A percentile compares a stretch with the other conserved stretches of the same genome.
Evolutionary conservation across 2,888 invertebrate genomes (phyloP).

Genomic region (Emmelina monodactyla): DNA sequence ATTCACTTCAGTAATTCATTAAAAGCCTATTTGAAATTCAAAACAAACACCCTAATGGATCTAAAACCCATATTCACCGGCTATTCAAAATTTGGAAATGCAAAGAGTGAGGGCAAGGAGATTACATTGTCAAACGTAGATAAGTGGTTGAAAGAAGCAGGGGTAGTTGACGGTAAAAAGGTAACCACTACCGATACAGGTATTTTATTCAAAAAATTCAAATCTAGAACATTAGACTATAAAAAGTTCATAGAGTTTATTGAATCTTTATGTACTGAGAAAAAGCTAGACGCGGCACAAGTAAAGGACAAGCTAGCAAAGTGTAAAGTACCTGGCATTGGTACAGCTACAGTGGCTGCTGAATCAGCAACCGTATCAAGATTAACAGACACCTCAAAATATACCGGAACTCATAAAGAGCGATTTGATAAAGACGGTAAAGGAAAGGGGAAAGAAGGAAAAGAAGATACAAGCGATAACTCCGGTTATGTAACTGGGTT

Average conservation of each 20-base stretch:
- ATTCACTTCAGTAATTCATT: no score
- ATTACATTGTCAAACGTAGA: slow-evolving; percentile 75
- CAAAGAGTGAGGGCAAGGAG: slow-evolving; percentile 70
- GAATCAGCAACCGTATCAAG: slow-evolving; percentile 58
- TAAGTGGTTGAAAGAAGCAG: slow-evolving; percentile 79
- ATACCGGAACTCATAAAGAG: slow-evolving; percentile 74
- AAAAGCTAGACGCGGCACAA: slow-evolving; percentile 67
- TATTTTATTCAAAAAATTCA: slow-evolving; percentile 74
- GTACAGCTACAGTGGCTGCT: slow-evolving; percentile 24
- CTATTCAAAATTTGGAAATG: slow-evolving; percentile 74
- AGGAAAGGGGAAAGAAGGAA: slow-evolving; percentile 71
- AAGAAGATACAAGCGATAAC: slow-evolving; percentile 62
- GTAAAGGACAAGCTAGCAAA: slow-evolving; percentile 68
- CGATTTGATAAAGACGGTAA: slow-evolving; percentile 72
- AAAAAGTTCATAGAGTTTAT: slow-evolving; percentile 61
- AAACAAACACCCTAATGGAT: no score
- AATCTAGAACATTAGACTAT: slow-evolving; percentile 39
- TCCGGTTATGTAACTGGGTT: no score
- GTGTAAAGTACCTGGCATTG: slow-evolving; percentile 67
- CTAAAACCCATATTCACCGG: no score
- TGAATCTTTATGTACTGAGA: slow-evolving; percentile 70
- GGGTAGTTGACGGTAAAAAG: slow-evolving; percentile 68
- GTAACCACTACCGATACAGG: slow-evolving; percentile 76
- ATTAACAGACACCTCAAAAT: slow-evolving; percentile 71
- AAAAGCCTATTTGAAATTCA: no score